Percentiles rank a stretch among this genome's conserved stretches.
These are phyloP conservation scores for Cataglyphis albicans DNA, from an alignment of 2,888 invertebrate genomes.

Conservation along the genomic window DNA sequence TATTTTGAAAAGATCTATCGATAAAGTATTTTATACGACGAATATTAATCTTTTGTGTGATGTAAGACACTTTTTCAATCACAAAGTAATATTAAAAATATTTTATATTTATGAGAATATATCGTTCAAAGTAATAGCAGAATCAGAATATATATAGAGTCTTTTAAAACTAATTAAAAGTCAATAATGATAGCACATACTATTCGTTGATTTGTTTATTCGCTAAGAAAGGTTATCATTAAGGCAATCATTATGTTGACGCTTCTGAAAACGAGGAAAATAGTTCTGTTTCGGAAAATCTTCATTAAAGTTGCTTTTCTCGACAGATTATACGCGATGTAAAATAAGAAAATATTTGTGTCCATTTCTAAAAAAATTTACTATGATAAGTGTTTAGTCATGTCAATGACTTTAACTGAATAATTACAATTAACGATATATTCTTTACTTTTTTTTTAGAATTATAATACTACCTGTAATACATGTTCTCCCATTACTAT, in stretches of 20 bases:
- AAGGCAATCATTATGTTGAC: background rate
- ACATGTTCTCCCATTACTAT: constrained; percentile 13
- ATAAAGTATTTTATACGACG: background rate
- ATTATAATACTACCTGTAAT: constrained; percentile 36
- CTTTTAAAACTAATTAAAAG: no score
- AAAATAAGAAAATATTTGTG: background rate
- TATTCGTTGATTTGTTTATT: background rate
- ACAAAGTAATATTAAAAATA: background rate
- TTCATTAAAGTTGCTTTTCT: background rate
- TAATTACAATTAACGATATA: constrained; percentile 35
- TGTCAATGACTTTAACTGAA: constrained; percentile 12
- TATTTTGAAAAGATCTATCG: background rate
- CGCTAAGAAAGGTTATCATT: background rate
- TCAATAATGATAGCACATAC: background rate
- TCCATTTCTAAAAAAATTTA: constrained; percentile 16
- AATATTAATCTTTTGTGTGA: background rate
- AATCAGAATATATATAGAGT: background rate
- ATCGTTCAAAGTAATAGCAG: background rate
- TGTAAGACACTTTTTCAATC: background rate
- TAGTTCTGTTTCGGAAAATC: background rate
- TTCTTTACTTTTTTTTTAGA: constrained; percentile 22
- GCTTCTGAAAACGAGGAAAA: background rate
- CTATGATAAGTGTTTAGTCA: background rate
- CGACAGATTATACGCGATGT: background rate
- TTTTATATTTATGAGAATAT: background rate